These are phyloP conservation scores for Calephelis perditalis DNA, from an alignment of 2,888 invertebrate genomes.

Conservation along the genomic window DNA sequence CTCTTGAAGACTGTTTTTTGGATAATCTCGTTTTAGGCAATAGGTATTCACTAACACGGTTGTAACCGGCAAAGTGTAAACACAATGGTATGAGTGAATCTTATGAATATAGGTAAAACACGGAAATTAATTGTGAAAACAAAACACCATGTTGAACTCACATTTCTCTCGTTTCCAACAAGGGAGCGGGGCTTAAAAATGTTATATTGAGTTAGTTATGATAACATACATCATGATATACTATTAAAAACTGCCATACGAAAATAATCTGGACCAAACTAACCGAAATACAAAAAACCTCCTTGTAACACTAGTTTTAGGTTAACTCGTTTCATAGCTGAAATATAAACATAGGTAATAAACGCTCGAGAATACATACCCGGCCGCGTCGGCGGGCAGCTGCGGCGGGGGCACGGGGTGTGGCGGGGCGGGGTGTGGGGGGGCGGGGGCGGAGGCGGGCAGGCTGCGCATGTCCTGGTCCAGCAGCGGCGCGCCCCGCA, in stretches of 20 bases:
- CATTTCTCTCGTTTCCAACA: slow-evolving; percentile 45
- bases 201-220: slow-evolving; percentile 18
- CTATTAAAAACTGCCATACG: background rate
- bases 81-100: no score
- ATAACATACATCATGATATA: background rate
- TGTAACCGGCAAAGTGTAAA: no score
- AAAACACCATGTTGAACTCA: slow-evolving; percentile 38
- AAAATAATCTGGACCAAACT: background rate
- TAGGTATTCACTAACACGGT: no score
- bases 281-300: no score
- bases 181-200: slow-evolving; percentile 44
- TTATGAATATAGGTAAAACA: no score
- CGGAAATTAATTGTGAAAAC: no score
- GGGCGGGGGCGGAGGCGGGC: slow-evolving; percentile 46
- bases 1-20: no score
- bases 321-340: no score
- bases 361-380: slow-evolving; percentile 25
- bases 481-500: slow-evolving; percentile 59
- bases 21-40: no score
- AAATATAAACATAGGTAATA: no score
- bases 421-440: slow-evolving; percentile 45
- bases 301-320: no score
- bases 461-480: slow-evolving; percentile 89
- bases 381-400: slow-evolving; percentile 46
- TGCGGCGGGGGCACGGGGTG: slow-evolving; percentile 53